Conservation (phyloP, 2,888 invertebrate species). For the Mamestra brassicae region DNA sequence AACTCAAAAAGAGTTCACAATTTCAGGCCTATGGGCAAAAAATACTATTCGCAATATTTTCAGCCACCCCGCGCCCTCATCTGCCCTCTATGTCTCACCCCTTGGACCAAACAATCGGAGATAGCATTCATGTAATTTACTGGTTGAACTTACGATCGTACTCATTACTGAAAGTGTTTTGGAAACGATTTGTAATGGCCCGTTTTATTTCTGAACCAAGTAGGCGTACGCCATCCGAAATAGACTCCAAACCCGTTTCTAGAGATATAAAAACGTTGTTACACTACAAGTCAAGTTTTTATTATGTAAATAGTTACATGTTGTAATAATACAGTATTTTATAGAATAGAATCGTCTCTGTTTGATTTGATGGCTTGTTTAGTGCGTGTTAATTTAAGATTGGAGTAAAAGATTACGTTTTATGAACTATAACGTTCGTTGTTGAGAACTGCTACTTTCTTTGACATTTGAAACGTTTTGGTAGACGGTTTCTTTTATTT, state of each 20-base stretch:
- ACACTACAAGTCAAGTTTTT: slow-evolving; percentile 54
- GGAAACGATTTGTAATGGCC: slow-evolving; percentile 80
- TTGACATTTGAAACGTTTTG: slow-evolving; percentile 54
- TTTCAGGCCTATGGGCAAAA: background rate
- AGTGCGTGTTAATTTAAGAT: slow-evolving; percentile 61
- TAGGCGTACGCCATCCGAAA: slow-evolving; percentile 59
- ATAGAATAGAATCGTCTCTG: slow-evolving; percentile 56
- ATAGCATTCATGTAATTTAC: slow-evolving; percentile 82
- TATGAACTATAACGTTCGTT: slow-evolving; percentile 53
- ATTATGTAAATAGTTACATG: slow-evolving; percentile 59
- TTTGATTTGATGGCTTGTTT: slow-evolving; percentile 65
- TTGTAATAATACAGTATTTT: slow-evolving; percentile 55
- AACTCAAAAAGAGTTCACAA: too few relatives aligned
- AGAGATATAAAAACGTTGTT: slow-evolving; percentile 60
- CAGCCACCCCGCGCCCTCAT: background rate
- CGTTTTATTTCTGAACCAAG: slow-evolving; percentile 73
- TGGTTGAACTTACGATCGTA: slow-evolving; percentile 82
- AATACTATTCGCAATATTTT: background rate
- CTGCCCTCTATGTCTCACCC: slow-evolving; percentile 46
- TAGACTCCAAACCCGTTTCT: slow-evolving; percentile 55
- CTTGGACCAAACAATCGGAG: slow-evolving; percentile 69
- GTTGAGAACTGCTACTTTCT: slow-evolving; percentile 53
- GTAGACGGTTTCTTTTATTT: slow-evolving; percentile 21
- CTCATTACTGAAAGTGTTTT: slow-evolving; percentile 86
- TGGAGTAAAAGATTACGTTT: slow-evolving; percentile 61